Evolutionary conservation across 2,797 vertebrate species (phyloP).

Genomic region (Xyrichtys novacula): DNA sequence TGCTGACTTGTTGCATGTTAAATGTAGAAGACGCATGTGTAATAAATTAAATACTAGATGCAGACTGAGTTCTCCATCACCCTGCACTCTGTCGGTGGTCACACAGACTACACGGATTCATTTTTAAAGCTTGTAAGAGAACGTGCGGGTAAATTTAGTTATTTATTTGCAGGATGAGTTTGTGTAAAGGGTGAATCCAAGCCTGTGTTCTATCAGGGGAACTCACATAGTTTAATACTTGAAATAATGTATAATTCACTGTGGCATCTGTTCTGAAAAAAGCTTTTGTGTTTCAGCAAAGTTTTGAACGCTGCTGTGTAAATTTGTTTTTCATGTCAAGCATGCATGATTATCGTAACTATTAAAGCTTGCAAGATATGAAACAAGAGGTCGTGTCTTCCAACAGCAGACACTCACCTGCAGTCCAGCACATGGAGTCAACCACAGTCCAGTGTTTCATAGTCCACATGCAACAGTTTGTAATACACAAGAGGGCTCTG

Average conservation of each 20-base stretch:
- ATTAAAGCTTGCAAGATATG: slow-evolving; percentile 70
- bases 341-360: slow-evolving; percentile 41
- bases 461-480: slow-evolving; percentile 28
- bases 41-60: slow-evolving; percentile 31
- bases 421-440: neutral
- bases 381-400: slow-evolving; percentile 50
- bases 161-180: slow-evolving; percentile 46
- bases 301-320: slow-evolving; percentile 45
- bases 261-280: slow-evolving; percentile 39
- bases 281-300: slow-evolving; percentile 37
- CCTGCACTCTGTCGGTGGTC: slow-evolving; percentile 6
- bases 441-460: slow-evolving; percentile 6
- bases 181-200: slow-evolving; percentile 34
- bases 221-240: slow-evolving; percentile 18
- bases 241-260: slow-evolving; percentile 49
- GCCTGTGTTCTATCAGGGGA: slow-evolving; percentile 16
- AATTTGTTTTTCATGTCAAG: slow-evolving; percentile 43
- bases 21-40: slow-evolving; percentile 34
- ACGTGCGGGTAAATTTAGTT: neutral
- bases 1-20: slow-evolving; percentile 48
- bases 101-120: neutral
- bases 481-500: slow-evolving; percentile 24
- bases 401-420: slow-evolving; percentile 39
- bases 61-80: neutral
- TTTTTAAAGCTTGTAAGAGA: slow-evolving; percentile 9